phyloP scores from a whole-genome alignment of 92 coral and sea anemone genomes.

The Palythoa grandis region DNA sequence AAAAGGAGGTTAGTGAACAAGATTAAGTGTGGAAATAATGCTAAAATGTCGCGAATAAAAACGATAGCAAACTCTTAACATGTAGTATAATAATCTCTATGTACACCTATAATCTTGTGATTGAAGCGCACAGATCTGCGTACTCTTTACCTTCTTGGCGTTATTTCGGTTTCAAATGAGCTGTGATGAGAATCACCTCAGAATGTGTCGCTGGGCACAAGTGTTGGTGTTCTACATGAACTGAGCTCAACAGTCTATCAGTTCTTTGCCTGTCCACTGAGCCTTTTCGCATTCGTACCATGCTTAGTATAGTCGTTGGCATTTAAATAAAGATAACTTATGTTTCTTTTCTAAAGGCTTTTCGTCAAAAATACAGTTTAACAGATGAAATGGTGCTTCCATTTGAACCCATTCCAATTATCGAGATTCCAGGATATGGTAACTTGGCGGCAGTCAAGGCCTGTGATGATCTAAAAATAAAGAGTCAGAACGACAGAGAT shows the following conservation, averaged over 20 bases:
- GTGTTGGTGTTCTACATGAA: slow-evolving; percentile 38
- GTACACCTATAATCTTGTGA: too few relatives aligned
- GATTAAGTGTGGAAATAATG: too few relatives aligned
- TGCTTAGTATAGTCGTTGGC: not conserved
- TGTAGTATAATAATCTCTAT: too few relatives aligned
- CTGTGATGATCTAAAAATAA: slow-evolving; percentile 94
- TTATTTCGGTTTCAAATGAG: not conserved
- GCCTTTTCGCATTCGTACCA: not conserved
- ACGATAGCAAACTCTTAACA: too few relatives aligned
- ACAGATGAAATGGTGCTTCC: slow-evolving; percentile 99
- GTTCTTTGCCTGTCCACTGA: not conserved
- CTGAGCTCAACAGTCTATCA: slow-evolving; percentile 20
- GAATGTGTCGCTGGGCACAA: slow-evolving; percentile 23
- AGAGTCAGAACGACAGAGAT: slow-evolving; percentile 96
- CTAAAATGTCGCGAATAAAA: too few relatives aligned
- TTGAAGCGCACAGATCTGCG: not conserved
- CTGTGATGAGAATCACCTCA: slow-evolving; percentile 30
- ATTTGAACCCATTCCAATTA: slow-evolving; percentile 92
- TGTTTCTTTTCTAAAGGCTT: slow-evolving; percentile 56
- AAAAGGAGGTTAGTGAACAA: slow-evolving; percentile 72
- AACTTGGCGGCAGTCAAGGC: slow-evolving; percentile 91
- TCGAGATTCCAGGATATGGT: slow-evolving; percentile 94
- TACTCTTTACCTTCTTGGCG: not conserved
- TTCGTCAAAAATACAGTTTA: slow-evolving; percentile 89
- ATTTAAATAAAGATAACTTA: not conserved